A percentile compares a stretch with the other conserved stretches of the same genome.
Conservation (phyloP, 1,140 invertebrate genomes). For the Coelopa frigida region DNA sequence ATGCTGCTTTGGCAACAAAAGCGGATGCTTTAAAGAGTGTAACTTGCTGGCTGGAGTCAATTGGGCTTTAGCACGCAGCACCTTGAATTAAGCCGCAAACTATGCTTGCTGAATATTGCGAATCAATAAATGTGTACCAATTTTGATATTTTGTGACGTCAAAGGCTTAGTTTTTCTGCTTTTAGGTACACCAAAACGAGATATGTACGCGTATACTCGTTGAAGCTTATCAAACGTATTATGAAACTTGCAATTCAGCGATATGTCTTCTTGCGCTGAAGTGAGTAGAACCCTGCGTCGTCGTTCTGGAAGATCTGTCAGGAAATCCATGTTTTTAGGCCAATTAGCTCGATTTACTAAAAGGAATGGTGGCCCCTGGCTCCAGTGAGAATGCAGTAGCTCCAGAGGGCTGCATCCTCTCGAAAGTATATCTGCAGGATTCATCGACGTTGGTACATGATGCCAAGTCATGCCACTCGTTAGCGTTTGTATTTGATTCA, state of each 20-base stretch:
- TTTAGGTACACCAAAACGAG: too few relatives aligned
- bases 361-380: conserved; percentile 28
- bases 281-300: conserved; percentile 10
- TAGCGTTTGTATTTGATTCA: conserved; percentile 28
- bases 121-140: background rate
- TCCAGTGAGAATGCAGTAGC: conserved; percentile 32
- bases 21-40: conserved; percentile 23
- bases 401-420: conserved; percentile 22
- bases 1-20: conserved; percentile 27
- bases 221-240: conserved; percentile 2
- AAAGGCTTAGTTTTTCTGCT: too few relatives aligned
- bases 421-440: conserved; percentile 38
- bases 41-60: background rate
- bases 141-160: background rate
- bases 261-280: background rate
- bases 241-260: background rate
- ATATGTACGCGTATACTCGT: conserved; percentile 13
- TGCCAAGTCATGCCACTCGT: conserved; percentile 20
- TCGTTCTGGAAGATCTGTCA: conserved; percentile 23
- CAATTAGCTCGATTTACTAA: background rate
- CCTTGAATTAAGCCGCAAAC: too few relatives aligned
- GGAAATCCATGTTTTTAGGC: conserved; percentile 1
- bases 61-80: background rate
- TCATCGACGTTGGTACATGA: conserved; percentile 28
- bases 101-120: background rate